Evolutionary conservation across 2,888 invertebrate genomes (phyloP).

Genomic region (Eustalomyia histrio): DNA sequence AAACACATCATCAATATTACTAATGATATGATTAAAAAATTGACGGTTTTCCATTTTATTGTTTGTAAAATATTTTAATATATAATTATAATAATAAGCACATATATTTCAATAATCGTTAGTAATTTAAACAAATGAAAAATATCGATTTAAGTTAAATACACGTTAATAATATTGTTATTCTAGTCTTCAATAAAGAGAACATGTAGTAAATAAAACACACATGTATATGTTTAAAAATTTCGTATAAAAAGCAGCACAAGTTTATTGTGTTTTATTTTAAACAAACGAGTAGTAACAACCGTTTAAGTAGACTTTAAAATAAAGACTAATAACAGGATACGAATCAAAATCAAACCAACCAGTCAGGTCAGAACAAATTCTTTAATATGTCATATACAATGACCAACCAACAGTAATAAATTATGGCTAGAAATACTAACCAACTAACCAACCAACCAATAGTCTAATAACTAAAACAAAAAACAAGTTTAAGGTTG

Average conservation of each 20-base stretch:
- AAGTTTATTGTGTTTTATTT: neutral
- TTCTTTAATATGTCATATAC: neutral
- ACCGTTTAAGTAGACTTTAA: constrained; percentile 47
- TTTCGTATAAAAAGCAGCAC: neutral
- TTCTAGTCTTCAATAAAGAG: neutral
- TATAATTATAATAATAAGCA: neutral
- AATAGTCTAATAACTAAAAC: neutral
- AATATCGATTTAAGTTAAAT: constrained; percentile 47
- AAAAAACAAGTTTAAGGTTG: constrained; percentile 32
- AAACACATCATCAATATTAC: constrained; percentile 77
- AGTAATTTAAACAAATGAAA: neutral
- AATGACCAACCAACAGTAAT: neutral
- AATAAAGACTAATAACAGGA: constrained; percentile 42
- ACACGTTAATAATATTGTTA: neutral
- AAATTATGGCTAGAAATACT: neutral
- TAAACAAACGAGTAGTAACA: neutral
- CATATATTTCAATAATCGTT: neutral
- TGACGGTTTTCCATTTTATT: constrained; percentile 71
- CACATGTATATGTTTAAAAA: neutral
- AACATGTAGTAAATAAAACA: neutral
- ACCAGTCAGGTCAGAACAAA: neutral
- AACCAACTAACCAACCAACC: constrained; percentile 10
- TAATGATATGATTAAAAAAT: constrained; percentile 75
- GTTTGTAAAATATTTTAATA: constrained; percentile 1
- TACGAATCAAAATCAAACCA: constrained; percentile 3